Conservation (phyloP, 2,797 vertebrate species). For the Buphagus erythrorhynchus region DNA sequence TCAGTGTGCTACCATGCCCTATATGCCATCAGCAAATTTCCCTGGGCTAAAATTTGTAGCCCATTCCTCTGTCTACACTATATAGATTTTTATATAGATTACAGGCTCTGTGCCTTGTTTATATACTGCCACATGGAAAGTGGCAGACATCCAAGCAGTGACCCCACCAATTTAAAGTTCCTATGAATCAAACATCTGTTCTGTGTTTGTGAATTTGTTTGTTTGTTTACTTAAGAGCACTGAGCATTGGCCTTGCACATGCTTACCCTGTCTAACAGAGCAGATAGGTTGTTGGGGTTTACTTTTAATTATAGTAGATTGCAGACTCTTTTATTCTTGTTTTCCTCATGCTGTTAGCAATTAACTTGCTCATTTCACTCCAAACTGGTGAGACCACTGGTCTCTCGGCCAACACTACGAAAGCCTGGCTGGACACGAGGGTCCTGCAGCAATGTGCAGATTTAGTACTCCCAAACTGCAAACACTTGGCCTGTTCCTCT, state of each 20-base stretch:
- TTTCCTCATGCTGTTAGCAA: background rate
- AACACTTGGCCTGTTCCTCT: background rate
- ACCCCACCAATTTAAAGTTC: constrained; percentile 40
- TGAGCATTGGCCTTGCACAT: constrained; percentile 14
- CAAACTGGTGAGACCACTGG: background rate
- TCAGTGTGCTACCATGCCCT: background rate
- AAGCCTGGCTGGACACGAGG: background rate
- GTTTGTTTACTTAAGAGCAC: constrained; percentile 47
- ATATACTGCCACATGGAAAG: constrained; percentile 25
- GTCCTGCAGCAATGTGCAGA: background rate
- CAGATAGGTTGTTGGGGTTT: background rate
- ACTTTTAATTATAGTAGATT: background rate
- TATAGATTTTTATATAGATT: constrained; percentile 63
- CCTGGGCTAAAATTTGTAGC: constrained; percentile 35
- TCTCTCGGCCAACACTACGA: fast-evolving
- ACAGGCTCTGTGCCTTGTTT: constrained; percentile 18
- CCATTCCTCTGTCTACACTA: constrained; percentile 28
- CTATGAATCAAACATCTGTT: constrained; percentile 68
- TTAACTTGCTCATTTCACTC: background rate
- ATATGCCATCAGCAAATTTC: constrained; percentile 34
- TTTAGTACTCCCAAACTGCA: background rate
- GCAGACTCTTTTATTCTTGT: background rate
- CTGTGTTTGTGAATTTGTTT: constrained; percentile 60
- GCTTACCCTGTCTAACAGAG: background rate
- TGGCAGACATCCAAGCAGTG: constrained; percentile 51